phyloP scores from a whole-genome alignment of 2,797 vertebrate genomes.

The Anolis apletophallus region DNA sequence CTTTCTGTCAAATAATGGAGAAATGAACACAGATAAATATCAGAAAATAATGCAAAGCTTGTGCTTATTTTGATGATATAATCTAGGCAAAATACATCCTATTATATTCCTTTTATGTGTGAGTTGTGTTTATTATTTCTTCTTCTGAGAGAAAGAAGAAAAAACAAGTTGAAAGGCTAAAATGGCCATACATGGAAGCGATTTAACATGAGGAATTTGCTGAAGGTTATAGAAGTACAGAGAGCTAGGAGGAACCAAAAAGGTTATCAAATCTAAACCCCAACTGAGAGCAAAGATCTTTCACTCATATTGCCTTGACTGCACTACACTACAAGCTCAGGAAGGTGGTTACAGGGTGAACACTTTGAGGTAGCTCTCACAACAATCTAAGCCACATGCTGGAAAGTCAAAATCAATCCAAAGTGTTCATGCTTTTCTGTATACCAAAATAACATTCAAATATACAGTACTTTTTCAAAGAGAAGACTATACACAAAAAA shows the following conservation, averaged over 20 bases:
- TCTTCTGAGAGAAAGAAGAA: constrained; percentile 1
- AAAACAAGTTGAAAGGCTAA: not conserved
- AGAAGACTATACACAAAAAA: not conserved
- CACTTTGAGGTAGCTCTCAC: not conserved
- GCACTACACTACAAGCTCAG: not conserved
- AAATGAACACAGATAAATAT: not conserved
- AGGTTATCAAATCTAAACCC: not conserved
- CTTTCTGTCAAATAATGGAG: not conserved
- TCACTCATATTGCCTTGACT: not conserved
- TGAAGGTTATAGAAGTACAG: not conserved
- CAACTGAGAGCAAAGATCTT: not conserved
- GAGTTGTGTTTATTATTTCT: not conserved
- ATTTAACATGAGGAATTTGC: not conserved
- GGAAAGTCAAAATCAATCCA: constrained; percentile 13
- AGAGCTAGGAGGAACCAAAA: not conserved
- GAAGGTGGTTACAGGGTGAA: not conserved
- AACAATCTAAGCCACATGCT: constrained; percentile 5
- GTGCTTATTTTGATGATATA: not conserved
- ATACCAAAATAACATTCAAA: not conserved
- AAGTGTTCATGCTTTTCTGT: not conserved
- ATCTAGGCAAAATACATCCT: not conserved
- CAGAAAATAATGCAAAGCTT: not conserved
- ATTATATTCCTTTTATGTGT: not conserved
- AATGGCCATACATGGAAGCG: not conserved
- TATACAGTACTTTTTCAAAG: not conserved